Percentiles rank a stretch among this genome's conserved stretches.
phyloP scores from a whole-genome alignment of 2,113 vertebrate genomes.

The Gadus macrocephalus region DNA sequence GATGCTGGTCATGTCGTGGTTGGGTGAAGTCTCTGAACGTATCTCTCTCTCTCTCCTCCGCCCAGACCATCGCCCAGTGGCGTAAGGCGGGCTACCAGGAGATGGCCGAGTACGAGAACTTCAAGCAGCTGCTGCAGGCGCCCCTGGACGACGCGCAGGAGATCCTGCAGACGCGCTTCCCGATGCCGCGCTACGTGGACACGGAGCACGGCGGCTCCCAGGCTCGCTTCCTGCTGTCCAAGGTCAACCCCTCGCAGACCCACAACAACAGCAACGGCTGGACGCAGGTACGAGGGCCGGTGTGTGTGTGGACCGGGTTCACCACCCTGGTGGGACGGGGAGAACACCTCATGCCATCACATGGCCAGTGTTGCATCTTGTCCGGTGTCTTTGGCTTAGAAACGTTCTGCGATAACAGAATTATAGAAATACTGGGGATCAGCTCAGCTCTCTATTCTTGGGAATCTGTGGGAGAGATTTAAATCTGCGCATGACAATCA shows the following conservation, averaged over 20 bases:
- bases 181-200: constrained; percentile 94
- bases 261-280: constrained; percentile 95
- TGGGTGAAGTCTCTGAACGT: too few species aligned
- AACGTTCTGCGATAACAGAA: not conserved
- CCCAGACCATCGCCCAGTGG: constrained; percentile 94
- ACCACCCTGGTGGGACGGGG: too few species aligned
- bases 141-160: constrained; percentile 94
- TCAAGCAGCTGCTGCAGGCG: constrained; percentile 93
- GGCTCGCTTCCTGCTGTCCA: constrained; percentile 95
- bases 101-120: constrained; percentile 95
- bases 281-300: constrained; percentile 81
- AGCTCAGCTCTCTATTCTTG: not conserved
- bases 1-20: too few species aligned
- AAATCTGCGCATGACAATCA: not conserved
- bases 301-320: not conserved
- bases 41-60: not conserved
- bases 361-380: too few species aligned
- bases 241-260: constrained; percentile 98
- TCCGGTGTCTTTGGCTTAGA: not conserved
- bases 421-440: not conserved
- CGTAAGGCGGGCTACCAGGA: constrained; percentile 94
- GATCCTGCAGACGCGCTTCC: constrained; percentile 90
- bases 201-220: constrained; percentile 87
- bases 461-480: not conserved
- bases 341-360: too few species aligned